These are phyloP conservation scores for Mastomys coucha DNA, from an alignment of 2,113 vertebrate species.

Conservation along the genomic window DNA sequence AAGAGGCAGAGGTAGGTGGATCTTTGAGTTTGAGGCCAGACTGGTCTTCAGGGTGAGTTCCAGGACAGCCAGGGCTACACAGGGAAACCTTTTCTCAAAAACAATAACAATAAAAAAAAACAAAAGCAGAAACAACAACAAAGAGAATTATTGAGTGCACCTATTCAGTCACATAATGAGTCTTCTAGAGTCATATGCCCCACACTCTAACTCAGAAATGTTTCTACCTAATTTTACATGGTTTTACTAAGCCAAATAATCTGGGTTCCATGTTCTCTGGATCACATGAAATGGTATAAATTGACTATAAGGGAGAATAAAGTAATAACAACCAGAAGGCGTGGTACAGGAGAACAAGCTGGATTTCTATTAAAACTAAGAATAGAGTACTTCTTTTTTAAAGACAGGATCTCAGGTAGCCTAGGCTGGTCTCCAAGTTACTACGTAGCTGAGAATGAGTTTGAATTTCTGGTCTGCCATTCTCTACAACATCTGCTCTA, in stretches of 20 bases:
- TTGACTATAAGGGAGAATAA: neutral
- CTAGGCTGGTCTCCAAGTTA: neutral
- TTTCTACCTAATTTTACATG: neutral
- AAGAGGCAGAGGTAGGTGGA: neutral
- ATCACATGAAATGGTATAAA: neutral
- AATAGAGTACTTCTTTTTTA: neutral
- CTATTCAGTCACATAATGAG: neutral
- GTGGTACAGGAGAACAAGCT: neutral
- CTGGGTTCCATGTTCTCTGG: neutral
- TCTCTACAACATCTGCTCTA: neutral
- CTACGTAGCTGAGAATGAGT: neutral
- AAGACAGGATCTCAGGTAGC: neutral
- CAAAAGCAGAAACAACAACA: neutral
- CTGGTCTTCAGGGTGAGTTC: neutral
- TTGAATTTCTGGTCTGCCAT: neutral
- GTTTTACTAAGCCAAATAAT: neutral
- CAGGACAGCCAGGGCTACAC: neutral
- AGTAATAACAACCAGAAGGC: neutral
- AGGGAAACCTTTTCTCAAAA: neutral
- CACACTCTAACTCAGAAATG: neutral
- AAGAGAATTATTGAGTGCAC: neutral
- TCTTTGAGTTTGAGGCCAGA: neutral
- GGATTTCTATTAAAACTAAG: constrained; percentile 24
- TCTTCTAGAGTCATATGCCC: neutral
- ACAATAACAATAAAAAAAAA: neutral